Conservation (phyloP, 2,113 vertebrate species). For the Gopherus evgoodei region DNA sequence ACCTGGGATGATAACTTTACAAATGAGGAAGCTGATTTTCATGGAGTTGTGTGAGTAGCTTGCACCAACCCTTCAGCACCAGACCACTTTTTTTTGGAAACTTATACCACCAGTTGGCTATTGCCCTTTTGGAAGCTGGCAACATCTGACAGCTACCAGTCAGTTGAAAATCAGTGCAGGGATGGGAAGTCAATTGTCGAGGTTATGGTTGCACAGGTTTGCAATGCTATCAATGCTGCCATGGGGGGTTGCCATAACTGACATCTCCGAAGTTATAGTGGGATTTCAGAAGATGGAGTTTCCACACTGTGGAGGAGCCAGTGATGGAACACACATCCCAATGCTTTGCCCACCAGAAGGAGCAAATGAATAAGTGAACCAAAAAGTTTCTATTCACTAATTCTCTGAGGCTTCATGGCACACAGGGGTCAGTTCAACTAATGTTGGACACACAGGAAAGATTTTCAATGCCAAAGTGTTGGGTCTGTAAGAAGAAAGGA, state of each 20-base stretch:
- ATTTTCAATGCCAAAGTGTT: background rate
- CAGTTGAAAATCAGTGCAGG: background rate
- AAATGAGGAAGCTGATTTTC: too few species aligned
- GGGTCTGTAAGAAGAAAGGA: background rate
- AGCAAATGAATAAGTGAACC: background rate
- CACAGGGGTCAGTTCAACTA: background rate
- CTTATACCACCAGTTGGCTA: too few species aligned
- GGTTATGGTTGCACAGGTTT: background rate
- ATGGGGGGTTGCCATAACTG: background rate
- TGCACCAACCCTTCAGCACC: too few species aligned
- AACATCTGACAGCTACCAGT: background rate
- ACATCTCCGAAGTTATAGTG: background rate
- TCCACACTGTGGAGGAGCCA: background rate
- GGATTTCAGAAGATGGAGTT: background rate
- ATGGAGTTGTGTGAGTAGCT: too few species aligned
- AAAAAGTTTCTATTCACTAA: background rate
- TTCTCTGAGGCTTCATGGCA: background rate
- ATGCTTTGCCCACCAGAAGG: background rate
- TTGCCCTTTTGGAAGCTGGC: too few species aligned
- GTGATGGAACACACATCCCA: background rate
- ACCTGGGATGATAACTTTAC: background rate
- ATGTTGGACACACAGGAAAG: background rate
- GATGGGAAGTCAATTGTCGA: background rate
- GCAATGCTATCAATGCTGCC: background rate
- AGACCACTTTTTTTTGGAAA: too few species aligned